Base-by-base conservation (phyloP, 2,797 vertebrate species). In the Xiphorhynchus erythropygius region DNA sequence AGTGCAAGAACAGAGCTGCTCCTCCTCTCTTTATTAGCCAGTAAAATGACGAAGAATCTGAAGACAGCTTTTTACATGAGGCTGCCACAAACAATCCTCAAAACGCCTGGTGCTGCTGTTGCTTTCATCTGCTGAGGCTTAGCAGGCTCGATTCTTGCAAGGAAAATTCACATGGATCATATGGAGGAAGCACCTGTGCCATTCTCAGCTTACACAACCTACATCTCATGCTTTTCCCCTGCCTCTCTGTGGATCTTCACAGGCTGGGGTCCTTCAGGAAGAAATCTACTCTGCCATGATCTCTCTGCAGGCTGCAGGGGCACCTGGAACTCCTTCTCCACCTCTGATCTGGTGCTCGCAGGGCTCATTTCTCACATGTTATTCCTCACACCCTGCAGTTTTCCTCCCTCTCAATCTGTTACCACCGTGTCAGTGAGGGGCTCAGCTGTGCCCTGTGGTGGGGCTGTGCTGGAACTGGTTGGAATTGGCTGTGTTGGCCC, bases 221-320 rank as follows among this genome's bases (percentile, higher is more conserved):
- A 7, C 10, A 37, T 16, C 41, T 59, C 8, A 1, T 0, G 2
- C 5, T 56, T 44, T 25, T 22, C 8, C 6, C 3, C 23, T 60
- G 33, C 47, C 37, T 18, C 6, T 32, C 7, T 0, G 0, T 10
- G 18, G 8, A 1, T 62, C 21, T 4, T 42, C 47, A 6, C 11
- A 27, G n/a, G 28, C 13, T 49, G 17, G 9, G 11, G 30, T 39
- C 30, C 50, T 56, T 18, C 18, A 9, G 33, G 73, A 23, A 27
- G 11, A 30, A 6, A 2, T 5, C 32, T 16, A 10, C 11, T 44
- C 25, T 1, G 1, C 16, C 1, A 0, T 2, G 5, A 10, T 50
- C 3, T 7, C 22, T 23, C 23, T 8, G 28, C 19, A 32, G 18
- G 35, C 21, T 11, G 21, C 53, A 19, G 2, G 0, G 17, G 53